Conservation (phyloP, 2,113 vertebrate genomes). For the Daboia siamensis region DNA sequence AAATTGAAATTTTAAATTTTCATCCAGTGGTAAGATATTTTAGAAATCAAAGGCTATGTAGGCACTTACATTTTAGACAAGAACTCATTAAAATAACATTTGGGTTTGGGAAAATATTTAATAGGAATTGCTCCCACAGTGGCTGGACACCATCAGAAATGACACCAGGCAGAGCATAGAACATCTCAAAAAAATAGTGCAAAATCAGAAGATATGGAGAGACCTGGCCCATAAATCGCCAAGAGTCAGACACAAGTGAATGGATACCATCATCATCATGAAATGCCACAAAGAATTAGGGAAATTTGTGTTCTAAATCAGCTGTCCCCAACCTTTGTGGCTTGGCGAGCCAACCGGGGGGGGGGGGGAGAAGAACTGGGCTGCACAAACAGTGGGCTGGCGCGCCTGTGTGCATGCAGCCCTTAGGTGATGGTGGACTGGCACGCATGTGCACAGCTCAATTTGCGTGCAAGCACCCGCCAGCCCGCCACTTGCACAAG, state of each 20-base stretch:
- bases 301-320: neutral
- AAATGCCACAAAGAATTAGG: neutral
- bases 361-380: neutral
- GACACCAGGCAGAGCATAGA: neutral
- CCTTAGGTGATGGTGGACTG: neutral
- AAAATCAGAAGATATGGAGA: neutral
- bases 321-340: neutral
- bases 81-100: neutral
- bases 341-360: neutral
- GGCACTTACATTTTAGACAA: neutral
- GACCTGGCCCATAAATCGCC: neutral
- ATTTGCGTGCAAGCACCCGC: neutral
- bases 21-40: neutral
- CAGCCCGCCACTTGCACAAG: no score
- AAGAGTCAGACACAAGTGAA: neutral
- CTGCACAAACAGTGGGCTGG: neutral
- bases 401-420: neutral
- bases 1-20: neutral
- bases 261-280: neutral
- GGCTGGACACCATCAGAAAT: neutral
- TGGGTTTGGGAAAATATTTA: neutral
- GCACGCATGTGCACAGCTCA: neutral
- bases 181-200: neutral
- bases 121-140: neutral
- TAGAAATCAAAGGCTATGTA: neutral